Conservation (phyloP, 2,888 invertebrate genomes). For the Drosophila pegasa region DNA sequence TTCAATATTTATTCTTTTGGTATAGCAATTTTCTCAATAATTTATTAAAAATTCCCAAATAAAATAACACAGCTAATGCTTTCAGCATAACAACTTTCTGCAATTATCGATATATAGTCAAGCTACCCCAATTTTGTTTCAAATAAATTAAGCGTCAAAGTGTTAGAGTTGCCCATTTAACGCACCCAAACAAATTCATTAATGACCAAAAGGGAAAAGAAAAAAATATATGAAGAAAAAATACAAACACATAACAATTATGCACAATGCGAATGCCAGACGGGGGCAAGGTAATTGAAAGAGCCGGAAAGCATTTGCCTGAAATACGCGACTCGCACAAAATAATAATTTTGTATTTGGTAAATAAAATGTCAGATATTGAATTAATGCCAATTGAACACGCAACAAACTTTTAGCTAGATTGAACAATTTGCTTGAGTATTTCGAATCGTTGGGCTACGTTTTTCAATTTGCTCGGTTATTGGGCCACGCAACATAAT, state of each 20-base stretch:
- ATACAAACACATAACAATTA: slow-evolving; percentile 25
- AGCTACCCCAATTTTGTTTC: neutral
- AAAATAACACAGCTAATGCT: neutral
- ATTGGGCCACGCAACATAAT: slow-evolving; percentile 17
- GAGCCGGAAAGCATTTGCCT: slow-evolving; percentile 40
- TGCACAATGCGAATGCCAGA: slow-evolving; percentile 25
- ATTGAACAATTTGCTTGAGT: slow-evolving; percentile 52
- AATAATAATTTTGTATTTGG: slow-evolving; percentile 68
- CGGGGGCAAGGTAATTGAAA: slow-evolving; percentile 42
- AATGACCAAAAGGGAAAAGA: slow-evolving; percentile 16
- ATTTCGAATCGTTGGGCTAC: neutral
- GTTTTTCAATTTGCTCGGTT: slow-evolving; percentile 5
- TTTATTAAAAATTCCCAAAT: too few species aligned
- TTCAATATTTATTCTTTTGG: neutral
- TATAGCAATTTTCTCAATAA: neutral
- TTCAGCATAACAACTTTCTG: neutral
- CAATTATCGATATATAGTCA: neutral
- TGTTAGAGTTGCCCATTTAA: slow-evolving; percentile 19
- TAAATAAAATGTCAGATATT: slow-evolving; percentile 63
- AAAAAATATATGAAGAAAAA: slow-evolving; percentile 4
- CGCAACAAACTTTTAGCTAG: slow-evolving; percentile 72
- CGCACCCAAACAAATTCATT: slow-evolving; percentile 47
- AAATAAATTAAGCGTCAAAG: neutral
- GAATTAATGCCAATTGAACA: slow-evolving; percentile 66
- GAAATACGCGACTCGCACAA: slow-evolving; percentile 59